Evolutionary conservation across 2,888 invertebrate species (phyloP), one percentile per base, ranked within the genome.

Genomic region (Fabriciana adippe): DNA sequence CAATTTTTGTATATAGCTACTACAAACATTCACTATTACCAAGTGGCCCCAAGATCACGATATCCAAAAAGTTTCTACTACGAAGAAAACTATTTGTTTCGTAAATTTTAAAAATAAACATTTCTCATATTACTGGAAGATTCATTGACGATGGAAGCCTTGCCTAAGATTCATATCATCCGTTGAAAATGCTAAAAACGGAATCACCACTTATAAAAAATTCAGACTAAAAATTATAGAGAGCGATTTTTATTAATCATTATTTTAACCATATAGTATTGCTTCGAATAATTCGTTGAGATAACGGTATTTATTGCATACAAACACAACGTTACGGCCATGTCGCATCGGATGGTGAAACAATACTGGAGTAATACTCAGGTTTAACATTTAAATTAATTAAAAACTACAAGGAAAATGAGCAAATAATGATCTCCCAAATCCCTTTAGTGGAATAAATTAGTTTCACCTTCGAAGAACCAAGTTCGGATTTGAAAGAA

Each of bases 251-350:
- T 63, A 48, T 51, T 50, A 57, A 35, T 54, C 18, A 69, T 61
- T 64, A 63, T 64, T 71, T 67, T 67, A 73, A 71, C 68, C 69
- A 78, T 75, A 77, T 79, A 84, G 75, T 91, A 91, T 92, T 92
- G 90, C 90, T 91, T 88, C 79, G 73, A 76, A 78, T 85, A 88
- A 88, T 89, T 89, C 87, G 87, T 88, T 87, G 83, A 86, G 79
- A 81, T 75, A 72, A 73, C 70, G 50, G 14, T 64, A 54, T 66
- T 79, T 87, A 85, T 86, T 84, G 81, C 83, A 65, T 69, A 45
- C 64, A 63, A 41, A 66, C 56, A 67, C 64, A 72, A 74, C 66
- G 72, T 18, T 18, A 48, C 74, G 81, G 88, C 86, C 89, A 90
- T 90, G 90, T 87, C 91, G 87, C 78, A 86, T 79, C 82, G 87